Conservation (phyloP, 2,113 vertebrate genomes). For the Nycticryphes semicollaris region DNA sequence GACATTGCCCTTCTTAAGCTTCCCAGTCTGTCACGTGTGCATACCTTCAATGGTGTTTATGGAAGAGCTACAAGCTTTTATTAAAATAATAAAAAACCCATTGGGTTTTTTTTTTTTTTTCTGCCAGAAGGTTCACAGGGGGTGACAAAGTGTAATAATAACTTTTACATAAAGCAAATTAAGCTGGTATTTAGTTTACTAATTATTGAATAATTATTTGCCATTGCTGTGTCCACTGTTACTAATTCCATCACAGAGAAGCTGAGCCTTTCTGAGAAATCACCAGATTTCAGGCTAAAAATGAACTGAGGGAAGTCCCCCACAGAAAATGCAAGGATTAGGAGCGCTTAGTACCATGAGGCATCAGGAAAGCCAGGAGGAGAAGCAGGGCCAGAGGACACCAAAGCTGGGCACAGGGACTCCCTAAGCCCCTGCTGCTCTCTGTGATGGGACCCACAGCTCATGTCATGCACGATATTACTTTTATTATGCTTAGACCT, state of each 20-base stretch:
- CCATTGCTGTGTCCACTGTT: not conserved
- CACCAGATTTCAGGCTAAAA: not conserved
- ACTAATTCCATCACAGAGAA: not conserved
- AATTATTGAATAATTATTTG: not conserved
- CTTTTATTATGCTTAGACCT: not conserved
- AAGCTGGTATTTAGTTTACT: not conserved
- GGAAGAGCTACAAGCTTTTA: not conserved
- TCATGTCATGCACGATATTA: rapidly evolving
- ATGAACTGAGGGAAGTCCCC: not conserved
- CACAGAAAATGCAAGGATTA: not conserved
- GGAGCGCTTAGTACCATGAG: not conserved
- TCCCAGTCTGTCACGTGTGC: not conserved
- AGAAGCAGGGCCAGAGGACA: not conserved
- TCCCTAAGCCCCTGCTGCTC: not conserved
- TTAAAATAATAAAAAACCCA: not conserved
- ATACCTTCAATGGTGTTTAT: not conserved
- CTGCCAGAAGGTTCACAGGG: not conserved
- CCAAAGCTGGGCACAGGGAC: not conserved
- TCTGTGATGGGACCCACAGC: not conserved
- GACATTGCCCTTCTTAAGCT: not conserved
- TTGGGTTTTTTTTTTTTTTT: not conserved
- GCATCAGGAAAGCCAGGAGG: not conserved
- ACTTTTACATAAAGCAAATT: not conserved
- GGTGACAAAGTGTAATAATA: not conserved
- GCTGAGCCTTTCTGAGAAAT: not conserved